Evolutionary conservation across 2,888 invertebrate genomes (phyloP), one percentile per base, ranked within the genome.

Genomic region (Zaprionus bogoriensis): DNA sequence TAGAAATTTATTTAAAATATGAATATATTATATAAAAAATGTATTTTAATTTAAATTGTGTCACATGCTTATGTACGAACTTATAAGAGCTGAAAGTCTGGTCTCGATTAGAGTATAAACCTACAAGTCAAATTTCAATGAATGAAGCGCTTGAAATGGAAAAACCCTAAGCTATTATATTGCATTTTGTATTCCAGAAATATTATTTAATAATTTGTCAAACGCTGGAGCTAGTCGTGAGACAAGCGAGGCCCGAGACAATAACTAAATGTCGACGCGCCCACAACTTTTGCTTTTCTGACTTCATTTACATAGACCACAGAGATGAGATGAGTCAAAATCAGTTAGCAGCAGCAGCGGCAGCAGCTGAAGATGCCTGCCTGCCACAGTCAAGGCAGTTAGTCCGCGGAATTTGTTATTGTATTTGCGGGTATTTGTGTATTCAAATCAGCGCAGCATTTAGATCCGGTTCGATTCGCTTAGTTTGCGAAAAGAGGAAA

Each of bases 401-500:
- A 50, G 51, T 17, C 10, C 32, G 45, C 5, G 17, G 22, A 12
- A 12, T 27, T 44, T 65, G 10, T 52, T 53, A 48, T 51, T 46
- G 20, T 63, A 19, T 45, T 52, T 54, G 17, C 38, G 20, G 30
- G 30, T 50, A 32, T 54, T 39, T 64, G 27, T 47, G 63, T 59
- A 67, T 71, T 59, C 75, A 81, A 78, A 81, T 82, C 67, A 65
- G 79, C 70, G 59, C n/a, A 57, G 59, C 72, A 74, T 83, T 84
- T 80, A 73, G 82, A 83, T 86, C 82, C 82, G 82, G 87, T 83
- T 83, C 87, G 75, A 80, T 74, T 67, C 71, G 76, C 69, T 73
- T 60, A 66, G 68, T 66, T 73, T 57, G 72, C 68, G 38, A 72
- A 70, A 62, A 57, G 57, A 75, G 36, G 50, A 63, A 39, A 36